These are phyloP conservation scores for Epinephelus malabaricus DNA, from an alignment of 2,797 vertebrate genomes.

Conservation along the genomic window DNA sequence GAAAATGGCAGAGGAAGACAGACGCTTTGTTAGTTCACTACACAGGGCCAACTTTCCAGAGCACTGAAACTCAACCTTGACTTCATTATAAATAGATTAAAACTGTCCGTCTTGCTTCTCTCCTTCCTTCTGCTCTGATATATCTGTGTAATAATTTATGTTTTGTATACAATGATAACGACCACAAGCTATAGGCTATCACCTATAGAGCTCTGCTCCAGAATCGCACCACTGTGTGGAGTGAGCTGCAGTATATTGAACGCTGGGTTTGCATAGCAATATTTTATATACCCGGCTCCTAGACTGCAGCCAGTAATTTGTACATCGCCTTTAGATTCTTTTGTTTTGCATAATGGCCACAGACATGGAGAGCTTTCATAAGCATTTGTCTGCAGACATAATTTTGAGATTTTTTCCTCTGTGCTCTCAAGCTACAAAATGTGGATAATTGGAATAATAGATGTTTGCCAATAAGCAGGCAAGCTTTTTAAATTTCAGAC, in stretches of 20 bases:
- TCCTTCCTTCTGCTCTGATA: not conserved
- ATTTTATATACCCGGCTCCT: not conserved
- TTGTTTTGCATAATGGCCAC: conserved; percentile 36
- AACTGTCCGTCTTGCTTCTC: conserved; percentile 10
- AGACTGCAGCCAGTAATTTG: conserved; percentile 13
- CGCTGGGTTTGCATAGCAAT: not conserved
- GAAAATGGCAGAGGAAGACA: conserved; percentile 35
- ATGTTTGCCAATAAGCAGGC: conserved; percentile 30
- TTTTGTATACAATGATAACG: conserved; percentile 15
- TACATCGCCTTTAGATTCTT: not conserved
- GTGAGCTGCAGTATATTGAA: conserved; percentile 1
- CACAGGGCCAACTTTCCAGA: conserved; percentile 29
- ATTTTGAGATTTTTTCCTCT: conserved; percentile 21
- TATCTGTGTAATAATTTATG: conserved; percentile 16
- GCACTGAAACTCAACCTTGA: conserved; percentile 38
- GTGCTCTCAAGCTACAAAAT: conserved; percentile 11
- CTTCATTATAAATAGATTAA: conserved; percentile 35
- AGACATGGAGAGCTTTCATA: conserved; percentile 2
- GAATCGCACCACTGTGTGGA: conserved; percentile 14
- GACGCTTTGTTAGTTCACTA: conserved; percentile 35
- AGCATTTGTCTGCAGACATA: conserved; percentile 22
- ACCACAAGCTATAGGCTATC: not conserved
- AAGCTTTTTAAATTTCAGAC: conserved; percentile 32
- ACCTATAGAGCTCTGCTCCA: not conserved
- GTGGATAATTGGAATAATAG: conserved; percentile 47